Base-by-base conservation (phyloP, 2,888 invertebrate genomes). In the Corythucha ciliata region DNA sequence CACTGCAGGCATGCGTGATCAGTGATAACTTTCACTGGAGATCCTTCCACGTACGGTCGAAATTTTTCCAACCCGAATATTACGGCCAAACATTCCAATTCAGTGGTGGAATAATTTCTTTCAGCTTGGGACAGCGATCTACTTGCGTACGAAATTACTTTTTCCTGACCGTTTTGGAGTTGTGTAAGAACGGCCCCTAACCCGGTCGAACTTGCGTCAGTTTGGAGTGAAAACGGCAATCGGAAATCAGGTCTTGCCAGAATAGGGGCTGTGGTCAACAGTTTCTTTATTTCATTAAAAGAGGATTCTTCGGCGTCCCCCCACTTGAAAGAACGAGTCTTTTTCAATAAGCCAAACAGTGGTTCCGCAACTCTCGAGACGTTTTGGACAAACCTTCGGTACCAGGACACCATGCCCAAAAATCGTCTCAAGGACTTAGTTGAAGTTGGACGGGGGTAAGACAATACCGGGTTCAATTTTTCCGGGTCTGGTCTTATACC, bases 1-100 rank as follows among this genome's bases (percentile, higher is more conserved):
- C 60, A 63, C 0, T 45, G 18, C 0, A 63, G 39, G 20, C 56
- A 12, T 29, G 10, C n/a, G 29, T 29, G 29, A 12, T 29, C 29
- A 10, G 29, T 29, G 10, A 10, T n/a, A 0, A 63, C 62, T 2
- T 40, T 58, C 32, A 63, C 63, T 1, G 44, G 33, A 7, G 49
- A 41, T 0, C 61, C 63, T 22, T 62, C 60, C 1, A 62, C 5
- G 32, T 63, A 63, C 1, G 51, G 52, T 14, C 61, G 33, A 33
- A 57, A 60, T 26, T 55, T 55, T 1, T 51, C 50, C 3, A 62
- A 48, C 1, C 57, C 52, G 57, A 57, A 61, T 0, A 61, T 12
- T 0, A 62, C 54, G 0, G 61, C 60, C 1, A 61, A 51, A 27
- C 60, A 63, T 25, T 63, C 61, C 21, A 36, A 45, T 39, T 61